Percentiles rank a stretch among this genome's conserved stretches.
These are phyloP conservation scores for Pelagia noctiluca DNA, from an alignment of 30 jellyfish, hydroid and myxozoan species.

Conservation along the genomic window DNA sequence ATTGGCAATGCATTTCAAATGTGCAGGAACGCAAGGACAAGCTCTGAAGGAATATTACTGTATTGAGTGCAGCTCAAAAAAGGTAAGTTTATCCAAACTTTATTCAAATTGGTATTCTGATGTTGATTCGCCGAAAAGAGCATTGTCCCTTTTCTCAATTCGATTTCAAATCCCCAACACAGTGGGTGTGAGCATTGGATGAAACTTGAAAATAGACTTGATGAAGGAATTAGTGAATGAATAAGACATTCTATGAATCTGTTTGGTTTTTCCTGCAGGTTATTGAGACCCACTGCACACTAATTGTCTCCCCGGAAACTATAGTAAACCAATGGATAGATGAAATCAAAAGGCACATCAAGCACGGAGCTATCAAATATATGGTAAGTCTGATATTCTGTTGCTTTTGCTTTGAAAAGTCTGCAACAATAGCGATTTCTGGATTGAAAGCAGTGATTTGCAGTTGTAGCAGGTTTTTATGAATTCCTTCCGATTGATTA, in stretches of 20 bases:
- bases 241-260: too few relatives aligned
- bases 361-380: conserved; percentile 58
- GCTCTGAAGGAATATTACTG: not conserved
- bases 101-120: not conserved
- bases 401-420: too few relatives aligned
- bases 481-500: too few relatives aligned
- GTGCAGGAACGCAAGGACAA: conserved; percentile 62
- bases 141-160: too few relatives aligned
- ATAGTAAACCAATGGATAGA: conserved; percentile 88
- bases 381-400: conserved; percentile 59
- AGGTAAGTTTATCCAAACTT: conserved; percentile 33
- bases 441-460: too few relatives aligned
- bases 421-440: too few relatives aligned
- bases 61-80: conserved; percentile 54
- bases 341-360: conserved; percentile 85
- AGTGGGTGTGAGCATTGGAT: too few relatives aligned
- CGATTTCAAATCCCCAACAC: too few relatives aligned
- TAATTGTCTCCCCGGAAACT: conserved; percentile 91
- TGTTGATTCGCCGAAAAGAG: too few relatives aligned
- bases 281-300: conserved; percentile 85
- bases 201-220: too few relatives aligned
- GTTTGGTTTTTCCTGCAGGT: conserved; percentile 59
- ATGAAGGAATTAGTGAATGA: too few relatives aligned
- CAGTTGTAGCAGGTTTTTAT: too few relatives aligned
- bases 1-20: conserved; percentile 34